Evolutionary conservation across 2,888 invertebrate species (phyloP), one percentile per base, ranked within the genome.

Genomic region (Leptopilina myrica): DNA sequence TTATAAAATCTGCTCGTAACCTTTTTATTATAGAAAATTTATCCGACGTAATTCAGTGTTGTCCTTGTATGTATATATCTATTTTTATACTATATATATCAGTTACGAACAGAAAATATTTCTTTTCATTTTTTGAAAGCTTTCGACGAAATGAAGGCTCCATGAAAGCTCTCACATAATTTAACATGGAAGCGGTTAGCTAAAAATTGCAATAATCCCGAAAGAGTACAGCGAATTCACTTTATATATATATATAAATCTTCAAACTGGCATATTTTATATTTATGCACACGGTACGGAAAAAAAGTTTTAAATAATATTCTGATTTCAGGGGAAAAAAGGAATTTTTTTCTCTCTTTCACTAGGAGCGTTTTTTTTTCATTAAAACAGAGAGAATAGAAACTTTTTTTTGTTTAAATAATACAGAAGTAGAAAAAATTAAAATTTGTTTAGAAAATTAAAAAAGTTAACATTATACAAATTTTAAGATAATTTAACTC

Each of bases 171-270:
- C 53, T 26, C 33, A 33, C 26, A 56, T 69, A 69, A 69, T 69
- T 69, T 69, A 53, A 33, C 33, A 69, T 43, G 9, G n/a, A 53
- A 69, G 20, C 69, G 26, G 69, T 53, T 69, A 69, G 26, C 69
- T 69, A 69, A 69, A 69, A 69, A 69, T 33, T 33, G 76, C 62
- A 76, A 64, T 76, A 62, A 76, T n/a, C 26, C 56, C 33, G 43
- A 64, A 64, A 76, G 43, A 12, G 49, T 49, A 49, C 26, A n/a
- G 26, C 53, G 14, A 53, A 15, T 69, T 69, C 49, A 53, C 53
- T 9, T 69, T 43, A 49, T 49, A 49, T 20, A 49, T 49, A 49
- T 20, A 20, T 49, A 49, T 33, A 33, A 33, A 43, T 43, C 33
- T 49, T 49, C 49, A 49, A 49, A 49, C 49, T 49, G 49, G 49